A percentile compares a stretch with the other conserved stretches of the same genome.
Conservation (phyloP, 2,113 vertebrate species). For the Triplophysa tibetana region DNA sequence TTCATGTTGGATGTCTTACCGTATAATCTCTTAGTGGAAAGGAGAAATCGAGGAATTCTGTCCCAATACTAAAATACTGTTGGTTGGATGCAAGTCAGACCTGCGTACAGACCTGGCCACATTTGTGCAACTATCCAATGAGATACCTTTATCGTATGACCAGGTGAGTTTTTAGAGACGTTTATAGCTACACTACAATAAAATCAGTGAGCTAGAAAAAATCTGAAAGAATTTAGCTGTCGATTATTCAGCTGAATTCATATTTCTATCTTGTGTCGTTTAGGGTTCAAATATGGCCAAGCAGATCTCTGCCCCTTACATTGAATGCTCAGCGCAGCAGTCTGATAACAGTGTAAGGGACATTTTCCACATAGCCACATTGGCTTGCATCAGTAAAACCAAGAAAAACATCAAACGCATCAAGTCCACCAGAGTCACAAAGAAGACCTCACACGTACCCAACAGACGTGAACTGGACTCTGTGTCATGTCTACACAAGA, state of each 20-base stretch:
- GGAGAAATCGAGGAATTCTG: constrained; percentile 91
- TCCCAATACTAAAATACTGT: constrained; percentile 88
- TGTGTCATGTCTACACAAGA: constrained; percentile 81
- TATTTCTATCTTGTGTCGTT: constrained; percentile 11
- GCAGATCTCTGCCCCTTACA: constrained; percentile 88
- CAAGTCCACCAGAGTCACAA: constrained; percentile 85
- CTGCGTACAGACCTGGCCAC: constrained; percentile 87
- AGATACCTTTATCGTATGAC: constrained; percentile 87
- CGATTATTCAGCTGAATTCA: background rate
- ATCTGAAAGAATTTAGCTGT: background rate
- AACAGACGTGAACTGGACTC: constrained; percentile 78
- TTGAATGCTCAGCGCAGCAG: constrained; percentile 88
- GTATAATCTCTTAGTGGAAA: constrained; percentile 80
- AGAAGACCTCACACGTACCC: constrained; percentile 84
- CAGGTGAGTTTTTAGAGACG: constrained; percentile 73
- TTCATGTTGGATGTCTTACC: background rate
- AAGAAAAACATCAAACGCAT: constrained; percentile 85
- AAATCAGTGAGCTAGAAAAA: background rate
- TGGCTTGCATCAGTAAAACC: constrained; percentile 88
- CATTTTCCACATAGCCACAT: constrained; percentile 91
- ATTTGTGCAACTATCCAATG: constrained; percentile 83
- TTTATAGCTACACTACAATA: background rate
- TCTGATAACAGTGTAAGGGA: constrained; percentile 91
- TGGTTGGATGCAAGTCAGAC: constrained; percentile 91
- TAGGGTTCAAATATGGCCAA: constrained; percentile 90